Evolutionary conservation across 2,113 vertebrate species (phyloP).

Genomic region (Psammodynastes pulverulentus): DNA sequence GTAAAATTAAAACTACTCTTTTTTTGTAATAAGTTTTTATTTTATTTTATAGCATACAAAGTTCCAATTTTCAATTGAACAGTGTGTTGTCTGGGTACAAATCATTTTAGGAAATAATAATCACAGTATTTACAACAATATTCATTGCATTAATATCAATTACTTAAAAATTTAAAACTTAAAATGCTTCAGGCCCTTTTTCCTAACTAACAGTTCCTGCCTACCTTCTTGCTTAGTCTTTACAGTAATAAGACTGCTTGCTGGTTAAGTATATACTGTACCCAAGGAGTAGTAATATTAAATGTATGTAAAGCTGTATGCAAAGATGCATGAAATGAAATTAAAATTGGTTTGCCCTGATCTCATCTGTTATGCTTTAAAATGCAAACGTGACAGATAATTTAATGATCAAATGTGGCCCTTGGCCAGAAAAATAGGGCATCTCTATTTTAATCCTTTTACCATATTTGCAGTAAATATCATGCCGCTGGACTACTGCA

Average conservation of each 20-base stretch:
- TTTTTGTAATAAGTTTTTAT: too few species aligned
- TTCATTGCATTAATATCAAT: too few species aligned
- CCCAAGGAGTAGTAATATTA: not conserved
- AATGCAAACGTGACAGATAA: not conserved
- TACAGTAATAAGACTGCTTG: not conserved
- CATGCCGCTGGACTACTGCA: not conserved
- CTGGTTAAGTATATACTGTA: not conserved
- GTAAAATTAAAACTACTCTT: not conserved
- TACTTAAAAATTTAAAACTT: not conserved
- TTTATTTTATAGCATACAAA: too few species aligned
- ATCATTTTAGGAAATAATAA: too few species aligned
- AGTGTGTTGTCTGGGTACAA: too few species aligned
- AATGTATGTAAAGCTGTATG: not conserved
- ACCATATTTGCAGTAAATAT: not conserved
- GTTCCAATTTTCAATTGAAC: too few species aligned
- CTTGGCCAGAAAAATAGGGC: not conserved
- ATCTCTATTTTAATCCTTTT: not conserved
- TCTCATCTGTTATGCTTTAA: not conserved
- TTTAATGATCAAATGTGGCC: not conserved
- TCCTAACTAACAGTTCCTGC: not conserved
- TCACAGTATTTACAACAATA: too few species aligned
- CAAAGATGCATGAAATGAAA: not conserved
- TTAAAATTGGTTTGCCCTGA: not conserved
- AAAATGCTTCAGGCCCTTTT: not conserved
- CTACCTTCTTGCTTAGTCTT: not conserved